Evolutionary conservation across 2,888 invertebrate genomes (phyloP), one percentile per base, ranked within the genome.

Genomic region (Diplolepis rosae): DNA sequence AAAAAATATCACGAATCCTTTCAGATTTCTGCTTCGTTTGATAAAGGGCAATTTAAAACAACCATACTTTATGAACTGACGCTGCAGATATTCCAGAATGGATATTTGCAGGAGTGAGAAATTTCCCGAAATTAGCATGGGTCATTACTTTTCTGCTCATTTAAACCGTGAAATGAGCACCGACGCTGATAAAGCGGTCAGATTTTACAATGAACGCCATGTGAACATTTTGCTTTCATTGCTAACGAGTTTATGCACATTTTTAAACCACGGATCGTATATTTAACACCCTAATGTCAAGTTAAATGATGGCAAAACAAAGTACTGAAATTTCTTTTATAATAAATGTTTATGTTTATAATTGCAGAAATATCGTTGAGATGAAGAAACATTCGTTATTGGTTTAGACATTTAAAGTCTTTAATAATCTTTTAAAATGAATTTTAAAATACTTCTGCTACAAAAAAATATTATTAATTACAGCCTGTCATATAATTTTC

Each of bases 231-330:
- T 61, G 24, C 39, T 24, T 61, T 4, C 61, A n/a, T 22, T 39
- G 24, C 30, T 50, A 70, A 66, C 50, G 67, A 66, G 66, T 69
- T 56, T 69, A 54, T 66, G 70, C 56, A 69, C 72, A 71, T 71
- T 69, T 67, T 71, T 68, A 70, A 54, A 68, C 68, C 68, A 45
- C 69, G 30, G n/a, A 67, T 68, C 75, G 66, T 71, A 75, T 70
- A 71, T 71, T 76, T 73, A 71, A 75, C 71, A 66, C 68, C 69
- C 69, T 69, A 65, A 68, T 68, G 66, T 50, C 7, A 9, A 50
- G 50, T 50, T 50, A 18, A 50, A 50, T 50, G 2, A 7, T 22
- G 27, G 24, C n/a, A n/a, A n/a, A n/a, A n/a, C n/a, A n/a, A n/a
- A n/a, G n/a, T n/a, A n/a, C n/a, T n/a, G n/a, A n/a, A n/a, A n/a